Percentiles rank a stretch among this genome's conserved stretches.
These are phyloP conservation scores for Globicephala melas DNA, from an alignment of 2,113 vertebrate species.

Conservation along the genomic window DNA sequence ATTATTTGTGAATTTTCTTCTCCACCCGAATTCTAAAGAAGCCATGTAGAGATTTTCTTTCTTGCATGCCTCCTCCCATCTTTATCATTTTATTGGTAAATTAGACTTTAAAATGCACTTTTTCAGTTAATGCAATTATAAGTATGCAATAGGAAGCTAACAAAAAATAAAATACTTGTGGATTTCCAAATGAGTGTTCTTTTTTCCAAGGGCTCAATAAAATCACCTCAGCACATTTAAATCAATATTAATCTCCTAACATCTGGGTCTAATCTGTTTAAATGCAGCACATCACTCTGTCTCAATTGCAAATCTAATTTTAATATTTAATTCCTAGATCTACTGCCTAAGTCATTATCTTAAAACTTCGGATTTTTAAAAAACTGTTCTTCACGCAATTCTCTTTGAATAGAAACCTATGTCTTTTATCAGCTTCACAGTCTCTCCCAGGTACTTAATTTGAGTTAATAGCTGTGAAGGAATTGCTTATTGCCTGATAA, in stretches of 20 bases:
- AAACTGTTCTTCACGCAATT: background rate
- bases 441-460: background rate
- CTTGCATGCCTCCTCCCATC: background rate
- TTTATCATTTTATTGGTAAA: background rate
- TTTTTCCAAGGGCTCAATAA: background rate
- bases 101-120: background rate
- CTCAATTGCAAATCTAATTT: background rate
- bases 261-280: background rate
- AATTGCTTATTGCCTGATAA: background rate
- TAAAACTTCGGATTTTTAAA: background rate
- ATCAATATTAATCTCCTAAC: background rate
- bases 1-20: background rate
- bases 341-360: background rate
- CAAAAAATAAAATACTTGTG: background rate
- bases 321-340: conserved; percentile 6
- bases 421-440: background rate
- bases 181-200: background rate
- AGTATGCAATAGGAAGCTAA: background rate
- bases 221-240: background rate
- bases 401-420: background rate
- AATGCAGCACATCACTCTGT: background rate
- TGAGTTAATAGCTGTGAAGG: background rate
- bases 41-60: background rate
- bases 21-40: conserved; percentile 6
- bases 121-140: background rate